Evolutionary conservation across 2,888 invertebrate species (phyloP), one percentile per base, ranked within the genome.

Genomic region (Andrena marginata): DNA sequence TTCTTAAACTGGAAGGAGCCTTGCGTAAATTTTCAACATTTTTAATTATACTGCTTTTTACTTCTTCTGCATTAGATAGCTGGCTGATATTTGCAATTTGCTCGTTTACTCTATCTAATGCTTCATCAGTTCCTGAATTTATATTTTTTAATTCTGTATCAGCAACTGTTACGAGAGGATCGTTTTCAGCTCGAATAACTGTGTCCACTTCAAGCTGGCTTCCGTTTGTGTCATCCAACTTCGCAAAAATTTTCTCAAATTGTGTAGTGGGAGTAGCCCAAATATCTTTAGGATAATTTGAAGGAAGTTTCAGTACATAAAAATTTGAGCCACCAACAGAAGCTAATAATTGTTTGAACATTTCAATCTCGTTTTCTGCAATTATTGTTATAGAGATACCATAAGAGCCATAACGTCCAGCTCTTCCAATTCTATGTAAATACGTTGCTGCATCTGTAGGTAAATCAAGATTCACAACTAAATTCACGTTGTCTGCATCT

Each of bases 341-440:
- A 2, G 95, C 94, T 49, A 97, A 92, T 63, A 97, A 94, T 68
- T 94, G 93, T 89, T 94, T 94, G 88, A 97, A 96, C 60, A 94
- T 94, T 1, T 92, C 86, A 64, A 95, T 87, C 93, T 98, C 98
- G 72, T 95, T 94, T 6, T 96, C 96, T 67, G 96, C 95, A 8
- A 97, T 94, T 77, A 99, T 96, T 68, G 97, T 97, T 16, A 99
- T 95, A 33, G 97, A 97, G 76, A 96, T 95, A 70, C 98, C 99
- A 93, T 96, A 96, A 0, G 97, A 96, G 0, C 99, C 99, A 95
- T 97, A 99, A 82, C 99, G 95, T 0, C 99, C 99, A 60, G 99
- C 98, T 90, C 99, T 96, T 0, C 99, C 99, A 92, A 99, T 98
- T 91, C 99, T 95, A 95, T 99, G 99, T 84, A 99, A 95, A 95